Conservation (phyloP, 1,140 invertebrate species). For the Diachasma alloeum region DNA sequence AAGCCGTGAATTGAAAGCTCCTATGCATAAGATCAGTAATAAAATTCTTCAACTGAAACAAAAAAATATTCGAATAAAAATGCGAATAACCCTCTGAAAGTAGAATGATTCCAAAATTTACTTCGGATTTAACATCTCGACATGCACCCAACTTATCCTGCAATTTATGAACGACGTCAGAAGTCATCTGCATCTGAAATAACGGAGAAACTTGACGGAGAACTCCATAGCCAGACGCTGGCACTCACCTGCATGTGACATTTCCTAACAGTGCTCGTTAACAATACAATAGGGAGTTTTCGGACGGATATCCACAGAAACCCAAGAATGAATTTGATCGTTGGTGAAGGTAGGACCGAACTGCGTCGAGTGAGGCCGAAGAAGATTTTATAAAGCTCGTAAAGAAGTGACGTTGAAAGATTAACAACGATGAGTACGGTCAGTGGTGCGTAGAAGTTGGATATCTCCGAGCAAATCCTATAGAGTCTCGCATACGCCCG, state of each 20-base stretch:
- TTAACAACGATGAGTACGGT: no score
- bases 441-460: no score
- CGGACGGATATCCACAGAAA: no score
- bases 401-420: no score
- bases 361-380: no score
- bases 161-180: neutral
- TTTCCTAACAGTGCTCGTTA: neutral
- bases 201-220: neutral
- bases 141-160: neutral
- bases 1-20: neutral
- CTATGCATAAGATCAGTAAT: neutral
- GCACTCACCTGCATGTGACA: neutral
- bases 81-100: neutral
- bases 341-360: no score
- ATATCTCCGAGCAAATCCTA: no score
- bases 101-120: neutral
- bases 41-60: neutral
- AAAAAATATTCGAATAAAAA: neutral
- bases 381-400: no score
- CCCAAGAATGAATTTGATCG: no score
- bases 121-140: neutral
- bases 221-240: neutral
- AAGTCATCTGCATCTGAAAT: neutral
- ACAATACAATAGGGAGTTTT: no score
- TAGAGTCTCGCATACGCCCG: no score